Evolutionary conservation across 1,140 invertebrate species (phyloP).

Genomic region (Notospermus geniculatus): DNA sequence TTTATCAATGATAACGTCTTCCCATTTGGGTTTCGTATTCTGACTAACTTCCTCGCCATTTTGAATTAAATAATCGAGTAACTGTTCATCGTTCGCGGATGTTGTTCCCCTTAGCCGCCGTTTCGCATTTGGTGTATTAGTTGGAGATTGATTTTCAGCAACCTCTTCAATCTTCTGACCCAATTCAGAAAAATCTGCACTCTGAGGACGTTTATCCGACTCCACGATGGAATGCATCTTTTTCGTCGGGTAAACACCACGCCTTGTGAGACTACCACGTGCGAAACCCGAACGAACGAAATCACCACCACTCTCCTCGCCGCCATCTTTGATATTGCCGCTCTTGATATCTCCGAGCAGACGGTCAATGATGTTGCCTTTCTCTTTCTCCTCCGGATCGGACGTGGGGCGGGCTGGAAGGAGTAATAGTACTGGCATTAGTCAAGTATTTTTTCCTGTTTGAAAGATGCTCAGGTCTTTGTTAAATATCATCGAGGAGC

Average conservation of each 20-base stretch:
- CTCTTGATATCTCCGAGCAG: slow-evolving; percentile 6
- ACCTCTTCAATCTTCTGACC: background rate
- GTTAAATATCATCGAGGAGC: too few species aligned
- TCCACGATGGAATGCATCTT: too few species aligned
- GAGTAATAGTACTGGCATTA: background rate
- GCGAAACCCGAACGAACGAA: background rate
- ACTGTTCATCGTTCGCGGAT: background rate
- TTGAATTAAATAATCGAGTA: background rate
- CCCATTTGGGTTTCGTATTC: background rate
- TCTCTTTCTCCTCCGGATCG: slow-evolving; percentile 2
- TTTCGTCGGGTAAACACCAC: too few species aligned
- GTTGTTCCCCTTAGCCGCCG: background rate
- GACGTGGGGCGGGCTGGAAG: background rate
- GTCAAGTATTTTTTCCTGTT: too few species aligned
- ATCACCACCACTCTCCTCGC: slow-evolving; percentile 1
- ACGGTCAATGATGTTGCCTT: slow-evolving; percentile 1
- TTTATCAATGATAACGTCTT: slow-evolving; percentile 6
- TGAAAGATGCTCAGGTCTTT: too few species aligned
- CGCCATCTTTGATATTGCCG: background rate
- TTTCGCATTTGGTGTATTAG: too few species aligned
- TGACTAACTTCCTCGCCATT: background rate
- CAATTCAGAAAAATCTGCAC: background rate
- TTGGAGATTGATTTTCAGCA: background rate
- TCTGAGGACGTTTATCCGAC: background rate
- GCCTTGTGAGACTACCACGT: background rate